Base-by-base conservation (phyloP, 2,888 invertebrate species). In the Protonemura montana region DNA sequence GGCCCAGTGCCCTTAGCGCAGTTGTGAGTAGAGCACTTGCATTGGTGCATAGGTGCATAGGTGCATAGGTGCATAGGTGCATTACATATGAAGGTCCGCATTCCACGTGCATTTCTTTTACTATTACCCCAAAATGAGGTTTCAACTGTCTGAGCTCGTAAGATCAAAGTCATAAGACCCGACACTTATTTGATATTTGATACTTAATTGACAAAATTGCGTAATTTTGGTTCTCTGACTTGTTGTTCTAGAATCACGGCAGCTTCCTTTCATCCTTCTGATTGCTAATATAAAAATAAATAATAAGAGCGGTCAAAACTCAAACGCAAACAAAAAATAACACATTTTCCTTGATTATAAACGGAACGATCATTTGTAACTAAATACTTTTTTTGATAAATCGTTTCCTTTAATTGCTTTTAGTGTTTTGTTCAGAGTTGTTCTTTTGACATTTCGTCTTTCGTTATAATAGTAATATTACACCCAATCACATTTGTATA, bases 321-420 rank as follows among this genome's bases (percentile, higher is more conserved):
- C 13, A 59, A 41, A 21, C 59, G 27, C 78, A 81, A 1, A 30
- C 0, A 30, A 3, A 81, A 81, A 78, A 27, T 2, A 78, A 78
- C 6, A 28, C 78, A 27, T 78, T 78, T 78, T 78, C n/a, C 26
- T 78, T 78, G 78, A 27, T 78, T 78, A 78, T 7, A 83, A 42
- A 41, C 30, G 82, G 82, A 29, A 84, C 25, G 76, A 84, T 76
- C 84, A 84, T 84, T 84, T 84, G 84, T 84, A 84, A 84, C 59
- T 28, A 59, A 59, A 59, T 84, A 59, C 28, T 29, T 27, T 81
- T 27, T 42, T 84, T 84, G 84, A 84, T 84, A 84, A 84, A 84
- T 84, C 59, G 84, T 84, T 84, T 84, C 28, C 42, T 16, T 84
- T 84, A 84, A 84, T 84, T 84, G 84, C 84, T 76, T 59, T 84